Conservation (phyloP, 2,888 invertebrate genomes). For the Tetheella fluctuosa region DNA sequence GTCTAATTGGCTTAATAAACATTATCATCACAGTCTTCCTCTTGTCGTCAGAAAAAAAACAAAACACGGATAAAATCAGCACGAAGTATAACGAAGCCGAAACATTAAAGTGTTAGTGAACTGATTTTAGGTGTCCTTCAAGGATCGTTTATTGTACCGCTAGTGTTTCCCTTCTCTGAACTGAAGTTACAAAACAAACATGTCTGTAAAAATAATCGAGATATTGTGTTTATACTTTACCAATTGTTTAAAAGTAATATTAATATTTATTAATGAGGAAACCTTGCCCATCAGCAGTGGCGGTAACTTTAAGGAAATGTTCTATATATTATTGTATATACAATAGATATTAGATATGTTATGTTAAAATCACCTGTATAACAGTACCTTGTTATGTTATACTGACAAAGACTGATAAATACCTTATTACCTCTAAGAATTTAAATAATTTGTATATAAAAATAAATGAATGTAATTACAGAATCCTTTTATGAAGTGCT, state of each 20-base stretch:
- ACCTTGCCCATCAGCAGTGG: too few species aligned
- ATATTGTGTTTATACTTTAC: too few species aligned
- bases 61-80: neutral
- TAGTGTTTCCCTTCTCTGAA: too few species aligned
- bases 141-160: neutral
- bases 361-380: neutral
- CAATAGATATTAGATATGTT: neutral
- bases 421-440: neutral
- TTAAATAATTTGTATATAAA: too few species aligned
- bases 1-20: neutral
- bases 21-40: neutral
- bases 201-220: too few species aligned
- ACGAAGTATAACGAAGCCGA: neutral
- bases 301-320: too few species aligned
- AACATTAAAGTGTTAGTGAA: neutral
- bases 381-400: neutral
- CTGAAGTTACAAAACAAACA: too few species aligned
- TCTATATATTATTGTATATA: too few species aligned
- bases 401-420: conserved; percentile 12
- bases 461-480: too few species aligned
- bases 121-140: neutral
- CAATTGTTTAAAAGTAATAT: too few species aligned
- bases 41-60: neutral
- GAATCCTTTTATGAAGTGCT: too few species aligned
- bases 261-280: too few species aligned